Evolutionary conservation across 2,797 vertebrate species (phyloP).

Genomic region (Okamejei kenojei): DNA sequence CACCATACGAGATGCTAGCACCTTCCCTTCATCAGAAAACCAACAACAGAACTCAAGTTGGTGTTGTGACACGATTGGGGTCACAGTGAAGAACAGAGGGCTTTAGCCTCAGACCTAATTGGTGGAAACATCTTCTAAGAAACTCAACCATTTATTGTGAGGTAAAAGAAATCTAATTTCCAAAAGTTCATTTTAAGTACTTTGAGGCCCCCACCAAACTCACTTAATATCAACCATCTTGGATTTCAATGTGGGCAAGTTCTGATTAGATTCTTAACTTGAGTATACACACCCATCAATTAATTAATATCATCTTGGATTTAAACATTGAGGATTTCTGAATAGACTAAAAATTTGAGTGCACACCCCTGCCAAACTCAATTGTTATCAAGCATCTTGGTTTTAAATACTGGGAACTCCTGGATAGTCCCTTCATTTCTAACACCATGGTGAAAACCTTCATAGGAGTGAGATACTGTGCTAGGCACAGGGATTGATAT

Average conservation of each 20-base stretch:
- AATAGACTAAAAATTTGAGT: neutral
- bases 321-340: too few relatives aligned
- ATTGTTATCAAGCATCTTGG: neutral
- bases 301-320: too few relatives aligned
- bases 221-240: neutral
- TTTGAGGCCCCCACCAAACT: neutral
- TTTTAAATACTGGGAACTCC: too few relatives aligned
- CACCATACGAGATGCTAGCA: neutral
- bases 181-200: neutral
- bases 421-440: neutral
- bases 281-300: too few relatives aligned
- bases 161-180: neutral
- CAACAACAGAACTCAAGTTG: neutral
- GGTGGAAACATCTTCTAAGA: too few relatives aligned
- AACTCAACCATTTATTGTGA: too few relatives aligned
- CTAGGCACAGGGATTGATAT: too few relatives aligned
- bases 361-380: neutral
- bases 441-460: neutral
- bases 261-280: neutral
- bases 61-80: neutral
- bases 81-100: neutral
- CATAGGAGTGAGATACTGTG: constrained; percentile 32
- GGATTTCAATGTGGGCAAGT: too few relatives aligned
- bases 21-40: neutral
- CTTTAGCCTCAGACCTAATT: neutral